Percentiles rank a stretch among this genome's conserved stretches.
These are phyloP conservation scores for Acipenser transmontanus DNA, from an alignment of 2,797 vertebrate species.

Conservation along the genomic window DNA sequence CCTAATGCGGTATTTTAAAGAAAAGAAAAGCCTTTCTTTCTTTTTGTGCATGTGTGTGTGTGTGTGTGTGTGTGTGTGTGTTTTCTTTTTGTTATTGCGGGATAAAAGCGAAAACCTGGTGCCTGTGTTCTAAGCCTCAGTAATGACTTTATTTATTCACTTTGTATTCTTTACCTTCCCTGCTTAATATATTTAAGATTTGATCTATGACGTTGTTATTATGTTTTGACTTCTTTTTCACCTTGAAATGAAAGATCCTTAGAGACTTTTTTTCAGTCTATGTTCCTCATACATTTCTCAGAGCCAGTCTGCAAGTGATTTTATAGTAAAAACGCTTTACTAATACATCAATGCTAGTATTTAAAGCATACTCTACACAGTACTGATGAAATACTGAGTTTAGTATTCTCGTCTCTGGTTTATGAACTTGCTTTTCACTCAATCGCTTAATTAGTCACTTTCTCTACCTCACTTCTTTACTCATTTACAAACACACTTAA, in stretches of 20 bases:
- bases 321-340: too few species aligned
- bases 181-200: slow-evolving; percentile 75
- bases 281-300: too few species aligned
- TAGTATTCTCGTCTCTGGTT: too few species aligned
- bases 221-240: slow-evolving; percentile 77
- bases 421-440: too few species aligned
- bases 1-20: slow-evolving; percentile 87
- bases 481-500: too few species aligned
- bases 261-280: slow-evolving; percentile 11
- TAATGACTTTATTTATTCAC: slow-evolving; percentile 76
- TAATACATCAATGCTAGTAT: too few species aligned
- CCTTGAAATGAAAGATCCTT: slow-evolving; percentile 81
- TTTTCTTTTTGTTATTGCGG: slow-evolving; percentile 74
- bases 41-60: slow-evolving; percentile 28
- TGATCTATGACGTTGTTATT: slow-evolving; percentile 77
- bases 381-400: too few species aligned
- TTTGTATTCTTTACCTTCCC: slow-evolving; percentile 68
- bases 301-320: too few species aligned
- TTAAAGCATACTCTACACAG: too few species aligned
- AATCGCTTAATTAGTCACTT: too few species aligned
- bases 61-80: too few species aligned
- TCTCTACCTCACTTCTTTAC: too few species aligned
- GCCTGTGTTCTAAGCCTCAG: slow-evolving; percentile 86
- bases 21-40: slow-evolving; percentile 80
- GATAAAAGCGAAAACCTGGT: slow-evolving; percentile 83